A percentile compares a stretch with the other conserved stretches of the same genome.
phyloP scores from a whole-genome alignment of 2,113 vertebrate species.

The Apus apus region DNA sequence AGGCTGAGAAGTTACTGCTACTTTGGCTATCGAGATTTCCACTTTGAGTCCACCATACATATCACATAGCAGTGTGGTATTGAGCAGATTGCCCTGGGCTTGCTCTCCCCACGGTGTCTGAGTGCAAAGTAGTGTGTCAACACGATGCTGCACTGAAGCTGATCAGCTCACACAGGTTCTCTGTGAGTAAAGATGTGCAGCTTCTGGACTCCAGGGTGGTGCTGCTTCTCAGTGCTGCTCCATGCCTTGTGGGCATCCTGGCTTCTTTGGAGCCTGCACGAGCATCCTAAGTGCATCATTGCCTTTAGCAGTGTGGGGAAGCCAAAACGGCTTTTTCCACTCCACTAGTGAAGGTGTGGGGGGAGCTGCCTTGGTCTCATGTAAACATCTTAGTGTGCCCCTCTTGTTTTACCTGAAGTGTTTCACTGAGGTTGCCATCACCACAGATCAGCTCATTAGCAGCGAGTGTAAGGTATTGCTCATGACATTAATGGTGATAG shows the following conservation, averaged over 20 bases:
- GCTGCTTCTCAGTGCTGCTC: background rate
- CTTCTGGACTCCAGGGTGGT: background rate
- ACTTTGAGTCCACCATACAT: background rate
- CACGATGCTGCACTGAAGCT: background rate
- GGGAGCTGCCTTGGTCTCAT: background rate
- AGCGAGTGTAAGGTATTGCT: background rate
- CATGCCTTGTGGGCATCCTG: background rate
- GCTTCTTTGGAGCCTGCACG: background rate
- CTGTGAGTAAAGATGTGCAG: background rate
- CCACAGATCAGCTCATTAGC: background rate
- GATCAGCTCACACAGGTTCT: background rate
- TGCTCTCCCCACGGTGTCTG: background rate
- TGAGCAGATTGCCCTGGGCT: background rate
- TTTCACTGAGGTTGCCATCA: background rate
- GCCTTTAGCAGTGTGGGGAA: background rate
- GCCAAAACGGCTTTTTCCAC: background rate
- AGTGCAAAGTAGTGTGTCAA: background rate
- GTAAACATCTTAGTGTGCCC: background rate
- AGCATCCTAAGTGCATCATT: background rate
- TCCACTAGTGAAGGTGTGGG: background rate
- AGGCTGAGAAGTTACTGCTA: background rate
- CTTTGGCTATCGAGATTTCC: background rate
- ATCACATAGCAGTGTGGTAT: background rate
- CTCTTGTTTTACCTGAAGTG: background rate
- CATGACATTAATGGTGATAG: fast-evolving